Evolutionary conservation across 2,888 invertebrate species (phyloP), one percentile per base, ranked within the genome.

Genomic region (Polylopha cassiicola): DNA sequence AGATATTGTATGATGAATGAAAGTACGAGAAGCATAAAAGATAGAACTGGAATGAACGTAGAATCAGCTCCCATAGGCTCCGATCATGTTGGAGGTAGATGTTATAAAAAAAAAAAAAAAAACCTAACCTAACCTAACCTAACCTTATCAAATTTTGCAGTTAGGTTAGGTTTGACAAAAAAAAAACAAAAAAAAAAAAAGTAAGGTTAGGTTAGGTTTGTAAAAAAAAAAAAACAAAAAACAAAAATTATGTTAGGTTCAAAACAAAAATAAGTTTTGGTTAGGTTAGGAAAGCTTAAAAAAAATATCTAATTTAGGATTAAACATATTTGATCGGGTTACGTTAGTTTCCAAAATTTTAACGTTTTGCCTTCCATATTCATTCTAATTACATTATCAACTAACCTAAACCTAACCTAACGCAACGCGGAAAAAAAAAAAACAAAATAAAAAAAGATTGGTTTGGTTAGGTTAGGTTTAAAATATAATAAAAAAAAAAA

Each of bases 311-410:
- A 28, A 29, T 24, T 26, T 26, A 27, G 28, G 33, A 41, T 44
- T 44, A 44, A n/a, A n/a, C n/a, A n/a, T 36, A 37, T 42, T 42
- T 37, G 42, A 32, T 42, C 32, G 31, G 39, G 44, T 44, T 43
- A 43, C 37, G 43, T 43, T 39, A 45, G 45, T 20, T 37, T 29
- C 16, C 5, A 17, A 17, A 17, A 17, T n/a, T n/a, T n/a, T n/a
- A n/a, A n/a, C n/a, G n/a, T n/a, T n/a, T n/a, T n/a, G n/a, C n/a
- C n/a, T n/a, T n/a, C n/a, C n/a, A n/a, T 20, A n/a, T 20, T 20
- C 8, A n/a, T 20, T 20, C 8, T 20, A n/a, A n/a, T 20, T 20
- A n/a, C 8, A 1, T 20, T 20, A 7, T 5, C 4, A 5, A 20
- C 20, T 20, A 20, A 8, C 3, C 8, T 21, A 2, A 9, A 9